phyloP scores from a whole-genome alignment of 1,140 invertebrate species.

The Drosophila kikkawai region DNA sequence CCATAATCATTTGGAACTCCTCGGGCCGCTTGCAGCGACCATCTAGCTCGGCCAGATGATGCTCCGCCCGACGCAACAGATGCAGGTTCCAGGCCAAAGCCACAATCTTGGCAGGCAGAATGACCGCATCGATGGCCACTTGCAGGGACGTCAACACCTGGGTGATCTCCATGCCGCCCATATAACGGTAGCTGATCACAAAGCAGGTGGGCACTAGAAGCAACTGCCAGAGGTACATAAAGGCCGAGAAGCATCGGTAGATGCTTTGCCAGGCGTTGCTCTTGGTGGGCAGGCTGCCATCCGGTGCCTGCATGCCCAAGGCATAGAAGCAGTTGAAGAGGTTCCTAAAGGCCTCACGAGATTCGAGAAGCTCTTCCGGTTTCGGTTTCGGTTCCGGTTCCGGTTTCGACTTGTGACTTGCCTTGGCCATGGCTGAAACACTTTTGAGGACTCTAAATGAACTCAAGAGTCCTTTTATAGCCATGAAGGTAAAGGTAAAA shows the following conservation, averaged over 20 bases:
- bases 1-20: slow-evolving; percentile 24
- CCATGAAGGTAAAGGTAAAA: background rate
- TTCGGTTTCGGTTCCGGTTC: background rate
- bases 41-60: slow-evolving; percentile 39
- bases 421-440: slow-evolving; percentile 2
- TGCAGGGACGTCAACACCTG: slow-evolving; percentile 59
- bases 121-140: slow-evolving; percentile 58
- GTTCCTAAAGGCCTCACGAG: slow-evolving; percentile 30
- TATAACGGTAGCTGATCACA: slow-evolving; percentile 48
- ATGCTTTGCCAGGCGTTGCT: slow-evolving; percentile 10
- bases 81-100: slow-evolving; percentile 41
- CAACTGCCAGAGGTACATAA: slow-evolving; percentile 51
- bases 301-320: slow-evolving; percentile 46
- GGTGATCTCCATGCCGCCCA: slow-evolving; percentile 49
- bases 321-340: slow-evolving; percentile 49
- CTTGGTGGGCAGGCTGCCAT: slow-evolving; percentile 25
- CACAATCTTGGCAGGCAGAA: slow-evolving; percentile 57
- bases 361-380: slow-evolving; percentile 1
- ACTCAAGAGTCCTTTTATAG: slow-evolving; percentile 25
- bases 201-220: slow-evolving; percentile 46
- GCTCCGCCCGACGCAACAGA: slow-evolving; percentile 31
- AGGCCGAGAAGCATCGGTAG: slow-evolving; percentile 19
- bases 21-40: slow-evolving; percentile 15
- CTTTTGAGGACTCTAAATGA: background rate
- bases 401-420: background rate